These are phyloP conservation scores for Tipula vernalis DNA, from an alignment of 2,888 invertebrate species.

Conservation along the genomic window DNA sequence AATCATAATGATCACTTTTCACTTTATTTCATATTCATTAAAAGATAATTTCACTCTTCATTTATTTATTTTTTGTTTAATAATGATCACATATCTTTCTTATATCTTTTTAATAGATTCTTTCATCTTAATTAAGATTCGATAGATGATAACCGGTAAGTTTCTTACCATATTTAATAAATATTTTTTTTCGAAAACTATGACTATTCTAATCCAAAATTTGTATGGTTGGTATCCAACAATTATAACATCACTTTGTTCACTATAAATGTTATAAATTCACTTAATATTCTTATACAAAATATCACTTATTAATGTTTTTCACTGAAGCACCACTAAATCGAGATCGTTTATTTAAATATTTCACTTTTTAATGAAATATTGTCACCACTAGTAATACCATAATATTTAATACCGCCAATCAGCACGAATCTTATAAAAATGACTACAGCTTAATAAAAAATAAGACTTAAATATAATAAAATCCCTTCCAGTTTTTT, in stretches of 20 bases:
- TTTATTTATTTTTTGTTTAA: neutral
- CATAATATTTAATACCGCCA: neutral
- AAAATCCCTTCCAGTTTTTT: neutral
- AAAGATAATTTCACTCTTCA: neutral
- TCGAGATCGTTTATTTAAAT: neutral
- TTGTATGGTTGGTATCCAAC: neutral
- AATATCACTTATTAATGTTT: neutral
- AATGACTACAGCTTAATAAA: neutral
- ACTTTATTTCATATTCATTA: neutral
- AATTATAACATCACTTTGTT: neutral
- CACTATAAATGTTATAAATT: neutral
- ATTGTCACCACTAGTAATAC: neutral
- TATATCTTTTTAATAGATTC: neutral
- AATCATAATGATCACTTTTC: neutral
- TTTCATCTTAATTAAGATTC: neutral
- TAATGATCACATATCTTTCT: neutral
- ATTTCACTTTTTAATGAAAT: neutral
- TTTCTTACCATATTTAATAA: neutral
- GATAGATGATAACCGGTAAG: neutral
- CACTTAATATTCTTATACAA: neutral
- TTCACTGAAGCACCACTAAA: neutral
- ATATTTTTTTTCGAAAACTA: neutral
- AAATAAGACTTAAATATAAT: constrained; percentile 4
- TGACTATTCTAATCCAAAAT: neutral
- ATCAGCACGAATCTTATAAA: neutral